Percentiles rank a stretch among this genome's conserved stretches.
phyloP scores from a whole-genome alignment of 2,888 invertebrate genomes.

The Melipona beecheii region DNA sequence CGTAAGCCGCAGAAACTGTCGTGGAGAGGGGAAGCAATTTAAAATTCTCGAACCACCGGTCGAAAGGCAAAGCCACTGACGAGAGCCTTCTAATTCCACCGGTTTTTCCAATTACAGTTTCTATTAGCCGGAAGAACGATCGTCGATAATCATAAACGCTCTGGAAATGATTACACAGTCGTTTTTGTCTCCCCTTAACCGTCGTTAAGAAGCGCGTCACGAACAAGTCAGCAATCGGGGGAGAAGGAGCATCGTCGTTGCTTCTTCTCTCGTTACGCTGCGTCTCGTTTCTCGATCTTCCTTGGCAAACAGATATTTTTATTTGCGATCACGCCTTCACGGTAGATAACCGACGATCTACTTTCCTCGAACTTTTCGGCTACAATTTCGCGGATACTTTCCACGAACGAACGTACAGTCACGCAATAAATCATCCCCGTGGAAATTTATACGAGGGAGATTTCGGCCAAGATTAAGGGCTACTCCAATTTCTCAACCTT shows the following conservation, averaged over 20 bases:
- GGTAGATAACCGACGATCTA: constrained; percentile 35
- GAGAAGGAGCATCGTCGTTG: neutral
- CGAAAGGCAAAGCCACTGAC: neutral
- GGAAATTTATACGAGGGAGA: constrained; percentile 34
- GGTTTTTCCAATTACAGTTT: neutral
- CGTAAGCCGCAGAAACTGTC: no score
- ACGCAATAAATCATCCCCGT: constrained; percentile 35
- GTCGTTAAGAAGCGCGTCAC: neutral
- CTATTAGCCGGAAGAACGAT: neutral
- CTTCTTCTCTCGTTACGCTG: neutral
- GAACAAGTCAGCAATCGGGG: neutral
- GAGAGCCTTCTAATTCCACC: no score
- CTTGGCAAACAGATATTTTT: constrained; percentile 16
- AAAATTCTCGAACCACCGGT: no score
- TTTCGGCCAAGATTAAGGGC: constrained; percentile 22
- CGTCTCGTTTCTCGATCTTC: neutral
- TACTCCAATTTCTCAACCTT: constrained; percentile 32
- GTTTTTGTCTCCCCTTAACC: neutral
- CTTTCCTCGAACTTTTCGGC: constrained; percentile 12
- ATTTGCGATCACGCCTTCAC: constrained; percentile 27
- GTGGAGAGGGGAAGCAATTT: no score
- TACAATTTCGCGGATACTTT: constrained; percentile 26
- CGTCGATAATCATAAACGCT: neutral
- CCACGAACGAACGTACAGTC: constrained; percentile 3
- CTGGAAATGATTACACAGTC: neutral